Conservation (phyloP, 2,797 vertebrate genomes). For the Amphiprion clarkii region DNA sequence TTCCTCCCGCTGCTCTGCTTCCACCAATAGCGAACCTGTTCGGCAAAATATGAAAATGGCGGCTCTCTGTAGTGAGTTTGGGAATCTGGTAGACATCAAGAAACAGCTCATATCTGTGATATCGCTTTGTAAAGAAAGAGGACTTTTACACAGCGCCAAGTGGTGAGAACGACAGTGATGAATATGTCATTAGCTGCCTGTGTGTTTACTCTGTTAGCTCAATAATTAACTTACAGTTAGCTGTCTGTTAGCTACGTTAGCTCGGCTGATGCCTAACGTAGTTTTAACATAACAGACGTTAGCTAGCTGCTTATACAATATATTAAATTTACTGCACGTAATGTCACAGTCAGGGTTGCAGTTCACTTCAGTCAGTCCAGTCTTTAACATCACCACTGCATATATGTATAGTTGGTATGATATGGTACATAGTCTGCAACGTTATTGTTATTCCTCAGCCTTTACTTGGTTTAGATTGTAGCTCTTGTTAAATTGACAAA, state of each 20-base stretch:
- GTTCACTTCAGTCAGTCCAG: neutral
- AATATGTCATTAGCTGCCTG: neutral
- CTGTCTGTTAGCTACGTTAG: conserved; percentile 60
- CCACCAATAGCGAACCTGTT: conserved; percentile 64
- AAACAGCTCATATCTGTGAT: conserved; percentile 93
- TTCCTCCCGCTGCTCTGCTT: neutral
- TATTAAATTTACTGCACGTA: neutral
- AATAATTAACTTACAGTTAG: neutral
- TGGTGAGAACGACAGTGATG: conserved; percentile 84
- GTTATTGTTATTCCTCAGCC: neutral
- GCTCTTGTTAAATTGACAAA: neutral
- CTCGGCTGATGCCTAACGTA: conserved; percentile 24
- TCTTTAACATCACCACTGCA: neutral
- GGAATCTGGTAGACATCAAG: conserved; percentile 93
- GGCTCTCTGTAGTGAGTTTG: conserved; percentile 84
- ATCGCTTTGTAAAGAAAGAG: conserved; percentile 93
- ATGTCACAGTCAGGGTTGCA: neutral
- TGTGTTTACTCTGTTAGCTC: neutral
- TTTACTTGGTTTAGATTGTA: neutral
- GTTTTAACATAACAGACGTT: neutral
- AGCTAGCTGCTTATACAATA: neutral
- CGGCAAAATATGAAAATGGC: conserved; percentile 83
- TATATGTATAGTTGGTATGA: neutral
- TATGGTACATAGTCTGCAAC: neutral
- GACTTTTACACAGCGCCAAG: conserved; percentile 94